A percentile compares a stretch with the other conserved stretches of the same genome.
phyloP scores from a whole-genome alignment of 2,113 vertebrate genomes.

The Laticauda colubrina region DNA sequence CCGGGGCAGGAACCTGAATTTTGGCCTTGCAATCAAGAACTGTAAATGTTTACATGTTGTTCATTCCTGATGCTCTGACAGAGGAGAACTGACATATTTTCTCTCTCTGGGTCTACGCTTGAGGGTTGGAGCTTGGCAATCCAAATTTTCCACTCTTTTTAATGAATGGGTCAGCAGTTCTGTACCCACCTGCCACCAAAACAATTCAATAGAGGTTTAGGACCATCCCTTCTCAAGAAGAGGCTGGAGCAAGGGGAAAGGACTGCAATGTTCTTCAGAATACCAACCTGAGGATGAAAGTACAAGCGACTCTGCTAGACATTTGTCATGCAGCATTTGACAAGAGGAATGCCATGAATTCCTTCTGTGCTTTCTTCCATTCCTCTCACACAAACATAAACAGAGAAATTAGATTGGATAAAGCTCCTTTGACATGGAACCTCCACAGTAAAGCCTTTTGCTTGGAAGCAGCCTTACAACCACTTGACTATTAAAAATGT shows the following conservation, averaged over 20 bases:
- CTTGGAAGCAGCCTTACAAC: not conserved
- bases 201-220: not conserved
- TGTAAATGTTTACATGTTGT: conserved; percentile 27
- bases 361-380: not conserved
- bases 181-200: not conserved
- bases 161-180: not conserved
- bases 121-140: not conserved
- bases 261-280: no score
- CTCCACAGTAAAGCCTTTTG: not conserved
- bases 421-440: not conserved
- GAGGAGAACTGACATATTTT: not conserved
- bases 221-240: not conserved
- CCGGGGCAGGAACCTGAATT: not conserved
- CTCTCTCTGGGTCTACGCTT: not conserved
- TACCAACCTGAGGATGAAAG: not conserved
- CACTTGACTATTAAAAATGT: not conserved
- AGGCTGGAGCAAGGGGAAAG: not conserved
- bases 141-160: conserved; percentile 14
- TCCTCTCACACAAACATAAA: not conserved
- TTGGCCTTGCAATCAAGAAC: not conserved
- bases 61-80: conserved; percentile 3
- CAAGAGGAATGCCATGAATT: not conserved
- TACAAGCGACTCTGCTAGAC: not conserved
- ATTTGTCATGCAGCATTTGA: not conserved
- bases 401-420: not conserved